Evolutionary conservation across 1,140 invertebrate genomes (phyloP), one percentile per base, ranked within the genome.

Genomic region (Heliconius nattereri): DNA sequence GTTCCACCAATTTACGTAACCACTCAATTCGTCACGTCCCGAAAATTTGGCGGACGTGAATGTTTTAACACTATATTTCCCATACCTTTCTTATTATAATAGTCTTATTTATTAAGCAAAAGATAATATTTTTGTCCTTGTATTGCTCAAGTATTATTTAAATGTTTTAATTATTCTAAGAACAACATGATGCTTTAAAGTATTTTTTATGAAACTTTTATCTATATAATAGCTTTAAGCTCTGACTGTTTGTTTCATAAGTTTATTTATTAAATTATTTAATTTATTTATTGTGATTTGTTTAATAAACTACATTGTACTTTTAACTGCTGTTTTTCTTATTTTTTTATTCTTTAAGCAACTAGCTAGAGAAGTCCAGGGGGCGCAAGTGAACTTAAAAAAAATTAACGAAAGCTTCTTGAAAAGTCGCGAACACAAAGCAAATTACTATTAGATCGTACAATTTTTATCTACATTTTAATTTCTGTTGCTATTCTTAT

Each of bases 171-270:
- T 66, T 66, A 66, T 66, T 66, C 5, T 66, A 26, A 66, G 60
- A 66, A 29, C 20, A 66, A 66, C 9, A n/a, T 3, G 26, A 66
- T 29, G 60, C 60, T 71, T 76, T 20, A 71, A 76, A 75, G 73
- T 81, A 81, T 81, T 81, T 32, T 81, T 81, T 81, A 74, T 73
- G 74, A 81, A 75, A 40, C 9, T 75, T 52, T 40, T 78, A 19
- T 45, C 9, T 45, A 45, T 52, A 52, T 49, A 45, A 9, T 74
- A 81, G 71, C 54, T 60, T 78, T 78, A 81, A 78, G 57, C 26
- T 57, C 1, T 8, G 60, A 78, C 60, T 76, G 78, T 52, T 54
- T 75, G 60, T 78, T 74, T 49, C 1, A 71, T 70, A 70, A 80
- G 0, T 16, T 73, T 78, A 81, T 81, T 81, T 78, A 81, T 75